Conservation (phyloP, 2,888 invertebrate species). For the Eristalis pertinax region DNA sequence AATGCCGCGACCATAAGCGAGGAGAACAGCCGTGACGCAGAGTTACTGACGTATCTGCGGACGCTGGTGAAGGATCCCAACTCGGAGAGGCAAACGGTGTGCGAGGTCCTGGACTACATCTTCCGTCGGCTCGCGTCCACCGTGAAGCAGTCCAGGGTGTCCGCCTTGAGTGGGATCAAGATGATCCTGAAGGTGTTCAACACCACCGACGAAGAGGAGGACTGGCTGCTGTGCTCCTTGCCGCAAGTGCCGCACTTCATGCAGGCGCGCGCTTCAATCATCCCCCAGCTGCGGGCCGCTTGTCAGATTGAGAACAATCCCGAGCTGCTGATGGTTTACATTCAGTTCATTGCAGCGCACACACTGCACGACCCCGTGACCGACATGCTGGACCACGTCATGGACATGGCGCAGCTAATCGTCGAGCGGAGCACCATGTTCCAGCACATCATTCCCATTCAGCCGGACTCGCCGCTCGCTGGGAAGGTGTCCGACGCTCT, state of each 20-base stretch:
- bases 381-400: slow-evolving; percentile 86
- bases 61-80: slow-evolving; percentile 82
- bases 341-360: slow-evolving; percentile 91
- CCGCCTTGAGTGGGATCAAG: slow-evolving; percentile 88
- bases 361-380: slow-evolving; percentile 86
- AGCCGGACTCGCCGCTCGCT: slow-evolving; percentile 77
- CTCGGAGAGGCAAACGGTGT: slow-evolving; percentile 85
- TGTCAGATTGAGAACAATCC: slow-evolving; percentile 96
- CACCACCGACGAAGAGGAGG: slow-evolving; percentile 80
- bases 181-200: slow-evolving; percentile 83
- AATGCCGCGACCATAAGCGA: slow-evolving; percentile 86
- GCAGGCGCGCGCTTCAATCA: slow-evolving; percentile 86
- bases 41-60: slow-evolving; percentile 85
- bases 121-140: slow-evolving; percentile 91
- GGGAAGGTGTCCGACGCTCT: slow-evolving; percentile 72
- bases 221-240: slow-evolving; percentile 85
- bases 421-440: slow-evolving; percentile 95
- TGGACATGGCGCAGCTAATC: slow-evolving; percentile 94
- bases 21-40: slow-evolving; percentile 86
- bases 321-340: slow-evolving; percentile 87
- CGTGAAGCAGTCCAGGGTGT: slow-evolving; percentile 88
- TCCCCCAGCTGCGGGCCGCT: slow-evolving; percentile 90
- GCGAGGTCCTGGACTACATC: slow-evolving; percentile 93
- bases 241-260: slow-evolving; percentile 91
- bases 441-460: slow-evolving; percentile 88